Evolutionary conservation across 2,113 vertebrate genomes (phyloP).

Genomic region (Cyprinus carpio): DNA sequence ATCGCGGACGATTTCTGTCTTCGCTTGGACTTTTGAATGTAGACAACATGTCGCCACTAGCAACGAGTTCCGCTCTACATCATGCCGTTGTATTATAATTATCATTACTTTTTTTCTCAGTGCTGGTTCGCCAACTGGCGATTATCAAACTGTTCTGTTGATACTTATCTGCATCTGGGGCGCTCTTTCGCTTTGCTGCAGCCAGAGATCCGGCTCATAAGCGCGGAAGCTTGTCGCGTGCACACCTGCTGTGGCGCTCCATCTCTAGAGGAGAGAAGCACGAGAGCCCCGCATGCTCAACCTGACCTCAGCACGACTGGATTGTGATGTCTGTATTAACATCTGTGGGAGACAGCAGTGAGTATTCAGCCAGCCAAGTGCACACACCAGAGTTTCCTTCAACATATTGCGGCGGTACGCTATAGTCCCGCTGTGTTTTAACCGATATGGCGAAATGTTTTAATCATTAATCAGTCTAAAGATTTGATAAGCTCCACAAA

Average conservation of each 20-base stretch:
- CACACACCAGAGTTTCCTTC: not conserved
- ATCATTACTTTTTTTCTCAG: not conserved
- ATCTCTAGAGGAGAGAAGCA: constrained; percentile 14
- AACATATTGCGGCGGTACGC: not conserved
- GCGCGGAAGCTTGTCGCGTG: constrained; percentile 29
- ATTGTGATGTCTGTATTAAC: constrained; percentile 47
- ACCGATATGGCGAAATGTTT: not conserved
- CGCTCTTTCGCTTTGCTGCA: not conserved
- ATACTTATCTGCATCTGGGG: not conserved
- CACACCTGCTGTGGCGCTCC: constrained; percentile 44
- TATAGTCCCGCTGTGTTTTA: not conserved
- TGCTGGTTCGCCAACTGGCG: not conserved
- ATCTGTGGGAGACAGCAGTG: constrained; percentile 41
- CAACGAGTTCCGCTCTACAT: not conserved
- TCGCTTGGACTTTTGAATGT: not conserved
- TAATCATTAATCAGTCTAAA: not conserved
- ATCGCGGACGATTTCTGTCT: not conserved
- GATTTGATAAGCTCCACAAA: not conserved
- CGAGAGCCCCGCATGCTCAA: constrained; percentile 22
- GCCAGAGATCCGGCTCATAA: constrained; percentile 11
- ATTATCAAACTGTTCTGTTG: not conserved
- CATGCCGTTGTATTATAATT: not conserved
- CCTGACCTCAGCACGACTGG: constrained; percentile 19
- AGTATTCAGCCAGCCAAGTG: constrained; percentile 25
- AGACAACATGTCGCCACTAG: not conserved